Percentiles rank a stretch among this genome's conserved stretches.
phyloP scores from a whole-genome alignment of 2,888 invertebrate genomes.

The Agriopis aurantiaria region DNA sequence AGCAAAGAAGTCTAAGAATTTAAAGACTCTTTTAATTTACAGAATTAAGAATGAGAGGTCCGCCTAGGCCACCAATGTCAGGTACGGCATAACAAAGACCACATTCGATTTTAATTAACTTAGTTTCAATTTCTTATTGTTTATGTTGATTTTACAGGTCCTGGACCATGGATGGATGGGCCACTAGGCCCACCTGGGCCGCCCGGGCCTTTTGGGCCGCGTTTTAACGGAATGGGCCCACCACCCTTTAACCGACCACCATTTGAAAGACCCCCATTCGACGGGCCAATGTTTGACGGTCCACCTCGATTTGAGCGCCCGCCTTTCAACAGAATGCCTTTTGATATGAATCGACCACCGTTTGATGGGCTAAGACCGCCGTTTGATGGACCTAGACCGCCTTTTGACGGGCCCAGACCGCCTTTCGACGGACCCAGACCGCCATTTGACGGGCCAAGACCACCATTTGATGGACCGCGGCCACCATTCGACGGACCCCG shows the following conservation, averaged over 20 bases:
- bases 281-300: constrained; percentile 63
- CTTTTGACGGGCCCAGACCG: constrained; percentile 58
- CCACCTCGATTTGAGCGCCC: constrained; percentile 59
- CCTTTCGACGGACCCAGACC: constrained; percentile 63
- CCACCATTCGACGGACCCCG: constrained; percentile 58
- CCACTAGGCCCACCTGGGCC: constrained; percentile 60
- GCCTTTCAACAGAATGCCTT: constrained; percentile 65
- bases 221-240: constrained; percentile 79
- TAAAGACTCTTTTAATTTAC: constrained; percentile 68
- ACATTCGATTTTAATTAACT: constrained; percentile 22
- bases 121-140: neutral
- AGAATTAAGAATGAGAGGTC: constrained; percentile 82
- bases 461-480: constrained; percentile 58
- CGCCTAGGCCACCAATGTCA: constrained; percentile 73
- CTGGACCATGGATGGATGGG: constrained; percentile 84
- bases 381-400: constrained; percentile 57
- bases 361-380: constrained; percentile 56
- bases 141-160: constrained; percentile 28
- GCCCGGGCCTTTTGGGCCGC: constrained; percentile 70
- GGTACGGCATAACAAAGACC: constrained; percentile 61
- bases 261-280: constrained; percentile 62
- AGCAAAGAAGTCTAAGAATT: constrained; percentile 21
- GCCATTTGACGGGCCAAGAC: constrained; percentile 62
- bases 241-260: constrained; percentile 58
- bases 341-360: constrained; percentile 60